Percentiles rank a stretch among this genome's conserved stretches.
phyloP scores from a whole-genome alignment of 1,140 invertebrate genomes.

The Lepidotrigona ventralis region DNA sequence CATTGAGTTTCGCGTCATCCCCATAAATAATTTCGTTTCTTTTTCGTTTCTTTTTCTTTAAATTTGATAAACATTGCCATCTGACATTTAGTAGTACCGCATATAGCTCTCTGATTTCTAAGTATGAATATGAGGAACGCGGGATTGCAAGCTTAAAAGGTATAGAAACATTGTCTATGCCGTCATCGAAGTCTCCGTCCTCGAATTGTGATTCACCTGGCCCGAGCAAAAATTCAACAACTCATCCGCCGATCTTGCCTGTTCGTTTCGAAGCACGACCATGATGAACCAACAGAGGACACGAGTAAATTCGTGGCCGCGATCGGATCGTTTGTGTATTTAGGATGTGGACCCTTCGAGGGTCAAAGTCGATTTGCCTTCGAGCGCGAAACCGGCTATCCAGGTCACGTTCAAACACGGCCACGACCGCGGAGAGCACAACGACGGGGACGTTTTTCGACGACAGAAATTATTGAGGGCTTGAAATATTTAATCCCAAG shows the following conservation, averaged over 20 bases:
- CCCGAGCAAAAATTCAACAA: background rate
- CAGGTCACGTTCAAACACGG: background rate
- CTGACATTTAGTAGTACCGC: too few species aligned
- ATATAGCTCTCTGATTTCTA: too few species aligned
- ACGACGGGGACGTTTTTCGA: background rate
- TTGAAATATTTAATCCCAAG: background rate
- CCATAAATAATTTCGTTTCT: too few species aligned
- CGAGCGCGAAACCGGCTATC: background rate
- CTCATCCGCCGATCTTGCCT: background rate
- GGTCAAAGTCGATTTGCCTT: conserved; percentile 6
- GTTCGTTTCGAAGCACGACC: background rate
- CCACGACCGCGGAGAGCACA: background rate
- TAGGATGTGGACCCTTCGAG: conserved; percentile 13
- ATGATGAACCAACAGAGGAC: background rate
- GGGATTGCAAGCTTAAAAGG: too few species aligned
- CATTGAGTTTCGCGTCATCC: too few species aligned
- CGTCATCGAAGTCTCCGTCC: background rate
- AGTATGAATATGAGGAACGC: too few species aligned
- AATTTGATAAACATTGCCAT: too few species aligned
- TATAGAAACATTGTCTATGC: too few species aligned
- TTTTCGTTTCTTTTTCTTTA: too few species aligned
- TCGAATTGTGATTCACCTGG: background rate
- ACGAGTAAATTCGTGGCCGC: background rate
- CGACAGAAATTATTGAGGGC: background rate
- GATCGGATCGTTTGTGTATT: conserved; percentile 4